Conservation (phyloP, 2,113 vertebrate species). For the Cebidichthys violaceus region DNA sequence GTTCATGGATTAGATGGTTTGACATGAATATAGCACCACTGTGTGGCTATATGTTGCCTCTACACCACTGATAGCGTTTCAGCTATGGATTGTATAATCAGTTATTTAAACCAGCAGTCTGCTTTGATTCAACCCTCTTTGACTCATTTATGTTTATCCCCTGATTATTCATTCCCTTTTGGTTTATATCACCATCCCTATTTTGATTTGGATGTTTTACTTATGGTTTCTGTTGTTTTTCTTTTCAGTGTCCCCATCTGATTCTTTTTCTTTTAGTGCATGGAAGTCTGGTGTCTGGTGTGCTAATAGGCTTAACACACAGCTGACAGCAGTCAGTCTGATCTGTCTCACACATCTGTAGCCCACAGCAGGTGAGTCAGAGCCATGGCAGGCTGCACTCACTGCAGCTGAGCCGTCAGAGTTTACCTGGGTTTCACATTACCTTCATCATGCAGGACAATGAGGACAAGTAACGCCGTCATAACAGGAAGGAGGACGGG, state of each 20-base stretch:
- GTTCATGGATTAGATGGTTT: not conserved
- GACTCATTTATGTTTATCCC: not conserved
- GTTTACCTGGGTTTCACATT: not conserved
- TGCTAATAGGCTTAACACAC: conserved; percentile 75
- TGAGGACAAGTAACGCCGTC: not conserved
- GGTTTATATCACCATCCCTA: conserved; percentile 6
- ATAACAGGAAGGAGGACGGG: not conserved
- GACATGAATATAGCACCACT: conserved; percentile 5
- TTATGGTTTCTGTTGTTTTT: conserved; percentile 53
- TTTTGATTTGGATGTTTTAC: conserved; percentile 32
- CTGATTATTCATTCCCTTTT: not conserved
- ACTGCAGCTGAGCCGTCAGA: conserved; percentile 1
- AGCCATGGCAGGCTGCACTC: not conserved
- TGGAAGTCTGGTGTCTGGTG: conserved; percentile 86
- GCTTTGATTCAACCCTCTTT: conserved; percentile 1
- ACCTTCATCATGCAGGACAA: not conserved
- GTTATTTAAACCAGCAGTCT: not conserved
- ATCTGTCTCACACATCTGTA: conserved; percentile 20
- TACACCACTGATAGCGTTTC: not conserved
- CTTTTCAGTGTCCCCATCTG: conserved; percentile 77
- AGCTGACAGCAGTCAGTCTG: conserved; percentile 57
- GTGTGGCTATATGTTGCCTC: conserved; percentile 12
- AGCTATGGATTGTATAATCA: not conserved
- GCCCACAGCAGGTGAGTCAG: conserved; percentile 59
- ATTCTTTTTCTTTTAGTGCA: conserved; percentile 89